Evolutionary conservation across 2,888 invertebrate genomes (phyloP), one percentile per base, ranked within the genome.

Genomic region (Limnephilus auricula): DNA sequence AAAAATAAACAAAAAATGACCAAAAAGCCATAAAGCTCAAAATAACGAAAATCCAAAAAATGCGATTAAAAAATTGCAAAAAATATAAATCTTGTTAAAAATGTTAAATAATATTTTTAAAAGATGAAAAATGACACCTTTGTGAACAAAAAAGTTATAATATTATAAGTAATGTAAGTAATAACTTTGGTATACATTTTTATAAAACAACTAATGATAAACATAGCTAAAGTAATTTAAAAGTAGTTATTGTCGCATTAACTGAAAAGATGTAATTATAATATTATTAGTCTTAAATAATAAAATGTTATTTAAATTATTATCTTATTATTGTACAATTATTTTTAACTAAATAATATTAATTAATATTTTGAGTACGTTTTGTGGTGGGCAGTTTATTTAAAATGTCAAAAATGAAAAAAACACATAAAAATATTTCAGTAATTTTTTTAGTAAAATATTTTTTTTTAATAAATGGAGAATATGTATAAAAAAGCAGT

Each of bases 181-280:
- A 89, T 93, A 93, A 93, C 93, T 93, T 93, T 93, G 93, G 93
- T 93, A 93, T 93, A 93, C 91, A 93, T 80, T 89, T 92, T 89
- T 90, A 92, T 91, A 91, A 89, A 80, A 92, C 83, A 92, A 88
- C 90, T 90, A 89, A 85, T 50, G 78, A 80, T 37, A 84, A 92
- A 90, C 45, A 30, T 65, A 87, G 32, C 85, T 86, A 50, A 86
- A n/a, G 45, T 31, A 45, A 50, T 45, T 85, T 90, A 85, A 80
- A 79, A 80, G 90, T 92, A 91, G 90, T 91, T 91, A 91, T 91
- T 91, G 91, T 91, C 90, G 31, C 83, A 30, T 34, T 78, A 90
- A 90, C 65, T 65, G 80, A 90, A 90, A 90, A 45, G 18, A 65
- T 45, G 15, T 45, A 45, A 45, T 50, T n/a, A 83, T 32, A 79